Evolutionary conservation across 53 echinoderm and acorn worm species (phyloP).

Genomic region (Henricia sp.): DNA sequence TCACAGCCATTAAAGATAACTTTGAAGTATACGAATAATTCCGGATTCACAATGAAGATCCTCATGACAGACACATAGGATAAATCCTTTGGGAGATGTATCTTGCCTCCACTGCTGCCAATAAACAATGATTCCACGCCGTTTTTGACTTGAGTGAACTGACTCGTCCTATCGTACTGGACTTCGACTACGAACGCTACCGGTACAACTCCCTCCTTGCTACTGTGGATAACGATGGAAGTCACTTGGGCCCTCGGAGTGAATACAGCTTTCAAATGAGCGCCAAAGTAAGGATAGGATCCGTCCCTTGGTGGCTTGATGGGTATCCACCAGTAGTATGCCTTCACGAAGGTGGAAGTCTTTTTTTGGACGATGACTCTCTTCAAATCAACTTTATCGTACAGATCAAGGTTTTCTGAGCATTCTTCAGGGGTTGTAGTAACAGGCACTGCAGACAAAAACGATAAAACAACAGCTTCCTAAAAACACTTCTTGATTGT

Average conservation of each 20-base stretch:
- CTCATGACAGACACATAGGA: neutral
- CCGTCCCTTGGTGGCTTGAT: neutral
- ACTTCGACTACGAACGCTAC: neutral
- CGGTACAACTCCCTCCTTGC: neutral
- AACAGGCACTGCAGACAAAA: too few relatives aligned
- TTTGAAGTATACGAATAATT: neutral
- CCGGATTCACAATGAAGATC: neutral
- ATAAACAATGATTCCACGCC: neutral
- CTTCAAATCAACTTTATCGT: neutral
- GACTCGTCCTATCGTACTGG: neutral
- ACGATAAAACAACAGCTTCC: too few relatives aligned
- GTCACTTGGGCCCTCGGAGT: conserved; percentile 2
- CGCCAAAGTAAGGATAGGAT: neutral
- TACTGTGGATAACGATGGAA: neutral
- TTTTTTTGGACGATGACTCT: neutral
- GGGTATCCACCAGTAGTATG: conserved; percentile 1
- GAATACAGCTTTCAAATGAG: neutral
- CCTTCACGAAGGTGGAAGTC: neutral
- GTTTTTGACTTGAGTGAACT: neutral
- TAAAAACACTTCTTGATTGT: too few relatives aligned
- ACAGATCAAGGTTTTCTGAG: neutral
- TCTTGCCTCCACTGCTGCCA: neutral
- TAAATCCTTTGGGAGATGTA: neutral
- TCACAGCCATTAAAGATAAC: conserved; percentile 7
- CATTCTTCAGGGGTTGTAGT: too few relatives aligned